These are phyloP conservation scores for Lepidurus apus DNA, from an alignment of 1,140 invertebrate species.

Conservation along the genomic window DNA sequence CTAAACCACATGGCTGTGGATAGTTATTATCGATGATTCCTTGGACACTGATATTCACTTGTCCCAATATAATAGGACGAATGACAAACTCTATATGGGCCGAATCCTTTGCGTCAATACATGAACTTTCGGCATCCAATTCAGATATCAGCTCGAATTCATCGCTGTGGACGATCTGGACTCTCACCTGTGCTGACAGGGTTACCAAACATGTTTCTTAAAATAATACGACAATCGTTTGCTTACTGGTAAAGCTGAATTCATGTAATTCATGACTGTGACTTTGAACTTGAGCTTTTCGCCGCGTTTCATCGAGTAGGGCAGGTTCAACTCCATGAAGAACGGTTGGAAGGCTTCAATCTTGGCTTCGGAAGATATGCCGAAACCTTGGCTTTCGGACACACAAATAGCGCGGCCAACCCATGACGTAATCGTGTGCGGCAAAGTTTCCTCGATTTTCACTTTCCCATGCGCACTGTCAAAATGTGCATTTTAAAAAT, in stretches of 20 bases:
- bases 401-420: constrained; percentile 62
- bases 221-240: constrained; percentile 25
- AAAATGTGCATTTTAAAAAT: constrained; percentile 34
- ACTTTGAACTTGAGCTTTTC: constrained; percentile 63
- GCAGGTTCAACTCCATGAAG: constrained; percentile 63
- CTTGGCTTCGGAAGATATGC: constrained; percentile 52
- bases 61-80: constrained; percentile 49
- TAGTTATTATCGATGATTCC: constrained; percentile 50
- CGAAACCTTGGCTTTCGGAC: constrained; percentile 56
- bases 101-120: constrained; percentile 46
- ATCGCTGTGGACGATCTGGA: constrained; percentile 48
- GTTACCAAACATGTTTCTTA: constrained; percentile 31
- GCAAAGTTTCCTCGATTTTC: constrained; percentile 51
- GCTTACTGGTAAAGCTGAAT: constrained; percentile 56
- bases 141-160: constrained; percentile 46
- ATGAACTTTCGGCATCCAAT: constrained; percentile 37
- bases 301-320: constrained; percentile 62
- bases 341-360: constrained; percentile 65
- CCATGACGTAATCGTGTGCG: constrained; percentile 71
- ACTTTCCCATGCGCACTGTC: constrained; percentile 51
- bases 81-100: constrained; percentile 50
- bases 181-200: constrained; percentile 46
- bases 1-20: constrained; percentile 48
- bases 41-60: constrained; percentile 55
- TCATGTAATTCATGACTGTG: constrained; percentile 66